These are phyloP conservation scores for Anguilla marmorata DNA, from an alignment of 2,797 vertebrate species.

Conservation along the genomic window DNA sequence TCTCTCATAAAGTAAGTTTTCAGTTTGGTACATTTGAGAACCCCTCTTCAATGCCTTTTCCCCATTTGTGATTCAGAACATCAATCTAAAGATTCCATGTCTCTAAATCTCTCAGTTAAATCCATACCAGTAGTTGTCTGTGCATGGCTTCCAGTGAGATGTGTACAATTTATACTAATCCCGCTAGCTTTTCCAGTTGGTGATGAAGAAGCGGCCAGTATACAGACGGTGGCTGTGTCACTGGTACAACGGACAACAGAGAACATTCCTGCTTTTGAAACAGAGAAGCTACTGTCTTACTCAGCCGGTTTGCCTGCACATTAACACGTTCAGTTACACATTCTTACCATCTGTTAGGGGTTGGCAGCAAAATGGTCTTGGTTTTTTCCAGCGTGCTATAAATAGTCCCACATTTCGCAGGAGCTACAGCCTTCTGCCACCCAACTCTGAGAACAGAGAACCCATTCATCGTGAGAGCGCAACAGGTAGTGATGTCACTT, in stretches of 20 bases:
- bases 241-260: background rate
- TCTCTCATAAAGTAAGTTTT: background rate
- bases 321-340: conserved; percentile 38
- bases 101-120: background rate
- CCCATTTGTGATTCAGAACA: background rate
- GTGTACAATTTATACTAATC: background rate
- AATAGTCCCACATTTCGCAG: conserved; percentile 66
- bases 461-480: conserved; percentile 43
- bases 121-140: background rate
- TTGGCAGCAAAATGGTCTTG: conserved; percentile 53
- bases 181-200: background rate
- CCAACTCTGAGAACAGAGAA: conserved; percentile 50
- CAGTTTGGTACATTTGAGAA: background rate
- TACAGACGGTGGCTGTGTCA: background rate
- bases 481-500: conserved; percentile 61
- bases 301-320: conserved; percentile 28
- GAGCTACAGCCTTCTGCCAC: conserved; percentile 43
- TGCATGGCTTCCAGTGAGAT: background rate
- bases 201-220: background rate
- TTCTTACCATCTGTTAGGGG: conserved; percentile 52
- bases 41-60: background rate
- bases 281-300: conserved; percentile 15
- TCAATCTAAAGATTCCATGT: background rate
- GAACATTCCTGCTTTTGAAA: background rate
- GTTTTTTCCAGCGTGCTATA: conserved; percentile 68